A percentile compares a stretch with the other conserved stretches of the same genome.
Evolutionary conservation across 2,797 vertebrate genomes (phyloP).

Genomic region (Bucorvus abyssinicus): DNA sequence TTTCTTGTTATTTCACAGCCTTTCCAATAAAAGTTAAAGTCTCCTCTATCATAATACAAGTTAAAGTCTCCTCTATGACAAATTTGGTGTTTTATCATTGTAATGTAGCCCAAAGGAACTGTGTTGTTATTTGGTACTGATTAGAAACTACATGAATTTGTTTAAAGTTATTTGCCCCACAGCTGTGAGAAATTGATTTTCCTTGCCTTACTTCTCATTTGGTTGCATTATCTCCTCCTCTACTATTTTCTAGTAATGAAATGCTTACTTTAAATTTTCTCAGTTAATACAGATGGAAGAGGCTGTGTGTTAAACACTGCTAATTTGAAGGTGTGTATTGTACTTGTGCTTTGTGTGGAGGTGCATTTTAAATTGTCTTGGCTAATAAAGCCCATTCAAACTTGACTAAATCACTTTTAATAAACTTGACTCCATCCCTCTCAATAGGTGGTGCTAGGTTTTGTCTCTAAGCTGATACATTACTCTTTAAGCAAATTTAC

Average conservation of each 20-base stretch:
- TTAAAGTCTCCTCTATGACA: neutral
- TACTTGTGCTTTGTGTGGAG: neutral
- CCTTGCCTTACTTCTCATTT: neutral
- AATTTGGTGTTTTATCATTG: neutral
- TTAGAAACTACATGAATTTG: neutral
- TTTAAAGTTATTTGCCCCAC: neutral
- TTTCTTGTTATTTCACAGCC: neutral
- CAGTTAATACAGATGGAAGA: neutral
- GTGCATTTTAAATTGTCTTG: neutral
- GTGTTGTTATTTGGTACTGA: neutral
- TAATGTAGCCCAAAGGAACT: neutral
- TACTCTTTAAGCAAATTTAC: neutral
- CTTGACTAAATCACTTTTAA: neutral
- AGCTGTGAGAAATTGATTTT: conserved; percentile 42
- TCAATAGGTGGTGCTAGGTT: neutral
- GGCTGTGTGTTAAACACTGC: neutral
- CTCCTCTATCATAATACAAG: neutral
- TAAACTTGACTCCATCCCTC: neutral
- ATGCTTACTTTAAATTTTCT: conserved; percentile 9
- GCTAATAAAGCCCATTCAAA: neutral
- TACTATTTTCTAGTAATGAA: neutral
- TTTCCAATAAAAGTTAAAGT: neutral
- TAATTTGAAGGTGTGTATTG: neutral
- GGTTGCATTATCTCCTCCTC: neutral
- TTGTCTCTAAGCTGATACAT: neutral